Conservation (phyloP, 2,888 invertebrate species). For the Oeneis ivallda region DNA sequence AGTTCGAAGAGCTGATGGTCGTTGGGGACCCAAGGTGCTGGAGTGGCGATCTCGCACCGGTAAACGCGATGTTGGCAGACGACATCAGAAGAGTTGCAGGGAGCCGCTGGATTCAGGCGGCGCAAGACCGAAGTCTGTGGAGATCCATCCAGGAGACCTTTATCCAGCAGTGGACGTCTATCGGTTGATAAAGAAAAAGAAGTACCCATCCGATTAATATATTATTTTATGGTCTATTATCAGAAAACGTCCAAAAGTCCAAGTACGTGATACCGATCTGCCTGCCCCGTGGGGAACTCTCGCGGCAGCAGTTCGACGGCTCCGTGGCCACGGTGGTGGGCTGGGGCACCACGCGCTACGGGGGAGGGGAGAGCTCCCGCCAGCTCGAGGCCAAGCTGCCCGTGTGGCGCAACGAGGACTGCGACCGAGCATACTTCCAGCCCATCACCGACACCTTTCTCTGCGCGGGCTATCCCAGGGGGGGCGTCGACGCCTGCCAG, state of each 20-base stretch:
- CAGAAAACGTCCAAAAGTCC: slow-evolving; percentile 88
- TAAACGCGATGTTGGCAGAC: no score
- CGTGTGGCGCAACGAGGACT: slow-evolving; percentile 94
- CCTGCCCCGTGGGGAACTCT: slow-evolving; percentile 84
- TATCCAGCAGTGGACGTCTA: no score
- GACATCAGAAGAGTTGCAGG: no score
- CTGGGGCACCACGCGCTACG: slow-evolving; percentile 95
- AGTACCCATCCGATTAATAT: no score
- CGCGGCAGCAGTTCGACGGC: slow-evolving; percentile 83
- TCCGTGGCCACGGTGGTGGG: slow-evolving; percentile 94
- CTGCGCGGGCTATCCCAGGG: slow-evolving; percentile 93
- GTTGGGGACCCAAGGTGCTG: no score
- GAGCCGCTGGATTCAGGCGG: no score
- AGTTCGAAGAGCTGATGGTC: no score
- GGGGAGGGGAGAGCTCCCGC: slow-evolving; percentile 92
- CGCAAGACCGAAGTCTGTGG: no score
- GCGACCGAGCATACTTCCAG: slow-evolving; percentile 94
- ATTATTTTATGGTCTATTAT: no score
- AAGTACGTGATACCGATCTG: slow-evolving; percentile 95
- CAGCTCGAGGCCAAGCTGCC: slow-evolving; percentile 93
- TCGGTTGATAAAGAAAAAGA: no score
- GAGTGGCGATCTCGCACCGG: no score
- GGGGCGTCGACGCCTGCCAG: slow-evolving; percentile 97
- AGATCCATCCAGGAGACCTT: no score
- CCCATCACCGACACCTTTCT: slow-evolving; percentile 94